Evolutionary conservation across 2,797 vertebrate species (phyloP).

Genomic region (Ciconia nigra): DNA sequence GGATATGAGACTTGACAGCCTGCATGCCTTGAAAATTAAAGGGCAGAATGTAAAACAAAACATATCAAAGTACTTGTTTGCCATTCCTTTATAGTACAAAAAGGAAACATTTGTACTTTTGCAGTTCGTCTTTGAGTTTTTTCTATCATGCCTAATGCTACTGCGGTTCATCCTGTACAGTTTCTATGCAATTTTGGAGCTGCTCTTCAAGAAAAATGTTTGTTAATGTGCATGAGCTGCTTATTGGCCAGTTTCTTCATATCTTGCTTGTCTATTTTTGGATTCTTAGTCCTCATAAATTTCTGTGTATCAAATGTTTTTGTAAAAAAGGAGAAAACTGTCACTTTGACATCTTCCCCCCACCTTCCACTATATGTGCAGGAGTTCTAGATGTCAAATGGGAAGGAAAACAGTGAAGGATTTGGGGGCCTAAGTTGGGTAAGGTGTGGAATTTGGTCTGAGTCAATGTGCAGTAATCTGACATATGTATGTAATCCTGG

Average conservation of each 20-base stretch:
- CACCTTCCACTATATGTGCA: background rate
- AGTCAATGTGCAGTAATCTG: background rate
- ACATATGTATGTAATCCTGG: background rate
- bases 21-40: background rate
- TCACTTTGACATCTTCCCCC: background rate
- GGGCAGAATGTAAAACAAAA: background rate
- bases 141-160: background rate
- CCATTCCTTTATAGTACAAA: background rate
- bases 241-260: background rate
- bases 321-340: background rate
- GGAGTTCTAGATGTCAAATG: background rate
- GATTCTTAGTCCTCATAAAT: background rate
- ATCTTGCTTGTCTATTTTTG: background rate
- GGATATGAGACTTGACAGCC: background rate
- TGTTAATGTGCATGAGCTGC: background rate
- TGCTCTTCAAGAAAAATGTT: background rate
- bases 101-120: background rate
- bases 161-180: background rate
- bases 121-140: background rate
- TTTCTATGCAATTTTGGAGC: background rate
- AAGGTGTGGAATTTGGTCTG: background rate
- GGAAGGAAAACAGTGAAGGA: constrained; percentile 20
- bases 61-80: background rate
- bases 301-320: background rate
- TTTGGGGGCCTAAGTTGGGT: background rate